Evolutionary conservation across 1,140 invertebrate genomes (phyloP).

Genomic region (Spodoptera litura): DNA sequence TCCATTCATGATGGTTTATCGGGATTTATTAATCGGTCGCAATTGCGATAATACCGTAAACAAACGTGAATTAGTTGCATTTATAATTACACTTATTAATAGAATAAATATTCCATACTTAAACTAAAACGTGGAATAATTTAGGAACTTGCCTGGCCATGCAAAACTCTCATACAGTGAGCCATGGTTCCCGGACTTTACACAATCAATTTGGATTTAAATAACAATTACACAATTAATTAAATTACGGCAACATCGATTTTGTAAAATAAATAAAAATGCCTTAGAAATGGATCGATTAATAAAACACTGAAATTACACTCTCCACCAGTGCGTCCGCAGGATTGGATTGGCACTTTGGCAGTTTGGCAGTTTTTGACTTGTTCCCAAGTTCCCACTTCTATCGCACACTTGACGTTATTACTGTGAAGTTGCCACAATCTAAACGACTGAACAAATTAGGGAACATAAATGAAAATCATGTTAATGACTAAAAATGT

Average conservation of each 20-base stretch:
- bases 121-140: constrained; percentile 61
- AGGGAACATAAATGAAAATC: background rate
- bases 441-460: background rate
- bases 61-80: constrained; percentile 52
- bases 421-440: background rate
- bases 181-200: constrained; percentile 88
- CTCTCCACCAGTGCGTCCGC: constrained; percentile 56
- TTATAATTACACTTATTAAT: constrained; percentile 3
- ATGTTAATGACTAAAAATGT: too few species aligned
- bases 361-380: constrained; percentile 63
- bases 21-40: constrained; percentile 52
- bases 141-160: constrained; percentile 88
- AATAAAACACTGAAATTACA: constrained; percentile 7
- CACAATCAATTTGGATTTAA: constrained; percentile 62
- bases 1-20: constrained; percentile 69
- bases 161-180: constrained; percentile 91
- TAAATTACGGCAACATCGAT: constrained; percentile 77
- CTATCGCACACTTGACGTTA: constrained; percentile 7
- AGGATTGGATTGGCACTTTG: constrained; percentile 66
- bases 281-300: constrained; percentile 3
- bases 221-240: constrained; percentile 61
- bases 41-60: constrained; percentile 69
- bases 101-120: constrained; percentile 16
- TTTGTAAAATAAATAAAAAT: constrained; percentile 30
- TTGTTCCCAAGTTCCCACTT: background rate